phyloP scores from a whole-genome alignment of 1,140 invertebrate species.

The Drosophila nannoptera region DNA sequence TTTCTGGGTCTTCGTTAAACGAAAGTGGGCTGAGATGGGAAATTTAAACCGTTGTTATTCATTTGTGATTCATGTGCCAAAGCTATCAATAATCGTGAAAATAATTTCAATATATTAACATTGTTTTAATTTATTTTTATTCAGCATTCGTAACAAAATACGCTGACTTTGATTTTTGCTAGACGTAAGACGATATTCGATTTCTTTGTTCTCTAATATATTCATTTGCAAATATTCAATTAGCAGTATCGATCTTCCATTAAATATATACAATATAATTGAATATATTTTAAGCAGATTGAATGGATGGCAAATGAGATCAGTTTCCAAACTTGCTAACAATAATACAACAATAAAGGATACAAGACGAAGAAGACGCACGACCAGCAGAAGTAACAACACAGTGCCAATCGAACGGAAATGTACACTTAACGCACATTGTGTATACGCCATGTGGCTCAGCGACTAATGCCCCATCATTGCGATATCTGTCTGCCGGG shows the following conservation, averaged over 20 bases:
- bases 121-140: no score
- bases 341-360: constrained; percentile 10
- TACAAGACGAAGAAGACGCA: neutral
- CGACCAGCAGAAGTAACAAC: neutral
- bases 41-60: constrained; percentile 13
- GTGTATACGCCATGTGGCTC: constrained; percentile 45
- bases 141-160: no score
- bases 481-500: constrained; percentile 27
- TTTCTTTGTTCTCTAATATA: no score
- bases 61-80: constrained; percentile 20
- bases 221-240: no score
- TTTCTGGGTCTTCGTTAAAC: neutral
- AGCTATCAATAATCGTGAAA: neutral
- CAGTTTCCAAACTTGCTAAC: neutral
- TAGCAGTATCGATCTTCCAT: no score
- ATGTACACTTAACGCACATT: constrained; percentile 28
- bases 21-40: constrained; percentile 6
- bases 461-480: constrained; percentile 24
- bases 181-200: no score
- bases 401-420: constrained; percentile 17
- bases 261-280: no score
- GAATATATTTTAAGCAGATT: no score
- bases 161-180: no score
- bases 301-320: no score
- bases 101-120: neutral